phyloP scores from a whole-genome alignment of 2,113 vertebrate genomes.

The Callipepla californica region DNA sequence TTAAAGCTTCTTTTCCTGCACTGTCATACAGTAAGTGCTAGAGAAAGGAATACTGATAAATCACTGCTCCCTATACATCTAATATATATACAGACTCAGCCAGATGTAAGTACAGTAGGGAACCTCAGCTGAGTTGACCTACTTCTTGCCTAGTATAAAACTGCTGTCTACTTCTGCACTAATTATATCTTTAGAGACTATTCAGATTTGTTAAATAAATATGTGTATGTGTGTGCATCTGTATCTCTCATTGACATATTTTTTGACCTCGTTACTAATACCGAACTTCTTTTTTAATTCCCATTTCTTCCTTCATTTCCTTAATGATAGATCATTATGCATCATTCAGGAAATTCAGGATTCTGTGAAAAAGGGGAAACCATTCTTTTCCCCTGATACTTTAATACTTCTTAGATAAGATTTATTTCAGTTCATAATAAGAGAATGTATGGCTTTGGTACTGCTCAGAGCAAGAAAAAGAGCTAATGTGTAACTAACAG shows the following conservation, averaged over 20 bases:
- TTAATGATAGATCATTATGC: neutral
- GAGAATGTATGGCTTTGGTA: neutral
- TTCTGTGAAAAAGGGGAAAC: conserved; percentile 28
- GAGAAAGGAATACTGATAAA: conserved; percentile 63
- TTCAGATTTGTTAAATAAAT: conserved; percentile 38
- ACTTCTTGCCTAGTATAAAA: conserved; percentile 64
- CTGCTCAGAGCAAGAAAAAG: neutral
- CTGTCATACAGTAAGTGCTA: conserved; percentile 4
- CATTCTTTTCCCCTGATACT: neutral
- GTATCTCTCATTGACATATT: neutral
- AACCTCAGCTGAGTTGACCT: conserved; percentile 77
- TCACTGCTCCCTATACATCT: conserved; percentile 39
- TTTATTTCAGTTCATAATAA: conserved; percentile 26
- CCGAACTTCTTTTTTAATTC: neutral
- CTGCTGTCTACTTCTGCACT: conserved; percentile 55
- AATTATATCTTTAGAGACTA: conserved; percentile 76
- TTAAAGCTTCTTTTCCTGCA: conserved; percentile 2
- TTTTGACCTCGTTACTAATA: neutral
- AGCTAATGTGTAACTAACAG: neutral
- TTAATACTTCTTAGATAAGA: conserved; percentile 34
- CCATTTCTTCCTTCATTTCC: neutral
- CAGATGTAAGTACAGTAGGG: conserved; percentile 62
- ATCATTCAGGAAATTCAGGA: neutral
- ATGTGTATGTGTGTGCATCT: neutral
- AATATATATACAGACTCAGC: conserved; percentile 12